Base-by-base conservation (phyloP, 2,888 invertebrate species). In the Tenthredo livida region DNA sequence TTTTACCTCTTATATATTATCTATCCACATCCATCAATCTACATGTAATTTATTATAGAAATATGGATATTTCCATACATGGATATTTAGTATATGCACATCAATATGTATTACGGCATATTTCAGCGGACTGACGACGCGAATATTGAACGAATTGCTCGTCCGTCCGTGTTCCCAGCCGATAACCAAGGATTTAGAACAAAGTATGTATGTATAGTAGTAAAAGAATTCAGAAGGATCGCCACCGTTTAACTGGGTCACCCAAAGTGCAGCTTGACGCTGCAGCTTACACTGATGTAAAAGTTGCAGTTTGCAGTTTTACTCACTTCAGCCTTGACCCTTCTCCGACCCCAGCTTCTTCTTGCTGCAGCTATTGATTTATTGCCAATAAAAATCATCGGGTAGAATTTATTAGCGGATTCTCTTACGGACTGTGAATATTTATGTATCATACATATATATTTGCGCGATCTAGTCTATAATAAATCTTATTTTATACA, bases 141-240 rank as follows among this genome's bases (percentile, higher is more conserved):
- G 58, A 80, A 80, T 80, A 50, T 80, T 40, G n/a, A 61, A 33
- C 58, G 80, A 61, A 61, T 80, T 37, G 61, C 61, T 80, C 80
- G 80, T 50, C 29, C 40, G 61, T 40, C 61, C 80, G 80, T 80
- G 37, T 61, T 61, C 37, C 21, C 25, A 80, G 25, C 80, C 80
- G 80, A 80, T 80, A 80, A 80, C 61, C 58, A 40, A 61, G 80
- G 80, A 80, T 80, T 80, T 33, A 80, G 80, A 80, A 80, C 80
- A 80, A 80, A 80, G 58, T 80, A 80, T 73, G 25, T 73, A 73
- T 6, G 40, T 70, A 37, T 70, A 33, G 25, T 33, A 67, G n/a
- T 43, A 12, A 21, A 61, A 58, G 58, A 80, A 80, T 80, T 80
- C 43, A 58, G 80, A 40, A 61, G 58, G 80, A 80, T 80, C 40